Base-by-base conservation (phyloP, 1,140 invertebrate species). In the Drosophila obscura region DNA sequence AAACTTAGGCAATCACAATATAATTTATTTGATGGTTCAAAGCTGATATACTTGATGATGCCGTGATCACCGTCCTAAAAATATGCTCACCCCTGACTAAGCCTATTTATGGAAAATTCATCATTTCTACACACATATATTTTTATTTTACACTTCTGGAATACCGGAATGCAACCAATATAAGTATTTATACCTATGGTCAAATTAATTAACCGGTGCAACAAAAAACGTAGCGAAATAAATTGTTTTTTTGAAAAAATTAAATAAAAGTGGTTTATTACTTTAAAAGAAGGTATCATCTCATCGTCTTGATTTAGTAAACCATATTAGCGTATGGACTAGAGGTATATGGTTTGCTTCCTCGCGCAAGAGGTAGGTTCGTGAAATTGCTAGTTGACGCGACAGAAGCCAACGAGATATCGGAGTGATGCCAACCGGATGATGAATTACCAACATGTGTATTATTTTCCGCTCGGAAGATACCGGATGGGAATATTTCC, bases 31-130 rank as follows among this genome's bases (percentile, higher is more conserved):
- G n/a, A 41, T 46, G 26, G 82, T 87, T 87, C 83, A 82, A 87
- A 82, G 82, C 82, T 87, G 82, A 88, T 87, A 87, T 88, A 82
- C 77, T 64, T 55, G 11, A 63, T 61, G 50, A 55, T 62, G 71
- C 72, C 63, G 57, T 67, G 28, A 51, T 41, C 49, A 22, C 39
- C 44, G 50, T 51, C 50, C 72, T 63, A 79, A 73, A 58, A 53
- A 75, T 72, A 76, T 68, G 58, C 60, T 50, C 71, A 77, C 60
- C 77, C 69, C 59, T 88, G 50, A 65, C 41, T 71, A 39, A 64
- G 58, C 51, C 50, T 66, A 75, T 75, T 51, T 43, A 24, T 74
- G 83, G 83, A 78, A 73, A 51, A 53, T 76, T 71, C 82, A 81
- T 87, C 74, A 84, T 67, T 53, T 75, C 15, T 64, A 57, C 39